Percentiles rank a stretch among this genome's conserved stretches.
Evolutionary conservation across 2,113 vertebrate species (phyloP).

Genomic region (Cichladusa arquata): DNA sequence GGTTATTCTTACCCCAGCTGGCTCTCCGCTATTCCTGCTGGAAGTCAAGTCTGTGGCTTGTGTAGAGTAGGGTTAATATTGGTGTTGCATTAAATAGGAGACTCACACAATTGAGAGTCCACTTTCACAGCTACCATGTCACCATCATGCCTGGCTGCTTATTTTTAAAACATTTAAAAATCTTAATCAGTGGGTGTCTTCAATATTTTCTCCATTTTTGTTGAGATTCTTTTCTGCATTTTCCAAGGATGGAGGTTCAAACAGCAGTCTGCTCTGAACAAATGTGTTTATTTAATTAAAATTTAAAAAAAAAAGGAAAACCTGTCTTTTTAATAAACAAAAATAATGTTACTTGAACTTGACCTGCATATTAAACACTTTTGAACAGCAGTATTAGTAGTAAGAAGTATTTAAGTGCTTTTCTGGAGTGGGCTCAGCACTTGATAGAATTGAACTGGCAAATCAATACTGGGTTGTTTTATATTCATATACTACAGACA

Average conservation of each 20-base stretch:
- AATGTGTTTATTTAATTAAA: background rate
- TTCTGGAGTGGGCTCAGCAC: conserved; percentile 28
- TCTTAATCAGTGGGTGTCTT: background rate
- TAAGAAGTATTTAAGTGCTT: background rate
- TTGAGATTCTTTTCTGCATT: background rate
- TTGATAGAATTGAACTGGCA: background rate
- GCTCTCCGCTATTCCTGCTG: background rate
- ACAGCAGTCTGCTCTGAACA: background rate
- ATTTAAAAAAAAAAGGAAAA: background rate
- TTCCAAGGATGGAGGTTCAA: background rate
- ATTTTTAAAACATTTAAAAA: background rate
- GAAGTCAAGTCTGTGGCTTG: background rate
- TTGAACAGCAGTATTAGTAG: background rate
- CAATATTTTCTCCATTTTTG: background rate
- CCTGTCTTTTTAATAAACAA: background rate
- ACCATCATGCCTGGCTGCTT: background rate
- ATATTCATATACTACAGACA: background rate
- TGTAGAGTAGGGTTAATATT: background rate
- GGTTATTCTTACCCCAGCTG: background rate
- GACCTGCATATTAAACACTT: background rate
- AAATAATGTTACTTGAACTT: background rate
- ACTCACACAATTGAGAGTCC: background rate
- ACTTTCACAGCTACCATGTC: accelerated
- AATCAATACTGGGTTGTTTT: conserved; percentile 8
- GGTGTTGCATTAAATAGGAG: background rate